A percentile compares a stretch with the other conserved stretches of the same genome.
phyloP scores from a whole-genome alignment of 2,888 invertebrate species.

The Barypeithes pellucidus region DNA sequence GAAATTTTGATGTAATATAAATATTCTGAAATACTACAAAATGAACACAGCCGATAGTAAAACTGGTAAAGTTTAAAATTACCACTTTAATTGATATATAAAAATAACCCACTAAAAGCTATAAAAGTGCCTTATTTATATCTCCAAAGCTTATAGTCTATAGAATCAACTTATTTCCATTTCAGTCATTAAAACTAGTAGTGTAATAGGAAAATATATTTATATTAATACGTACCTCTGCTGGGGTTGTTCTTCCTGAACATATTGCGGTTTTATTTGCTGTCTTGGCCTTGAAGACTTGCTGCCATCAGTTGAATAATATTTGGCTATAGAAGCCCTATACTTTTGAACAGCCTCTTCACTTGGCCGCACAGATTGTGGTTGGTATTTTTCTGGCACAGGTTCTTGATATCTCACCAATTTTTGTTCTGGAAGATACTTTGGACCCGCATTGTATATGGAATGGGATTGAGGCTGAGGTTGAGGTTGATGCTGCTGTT shows the following conservation, averaged over 20 bases:
- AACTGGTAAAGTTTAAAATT: too few species aligned
- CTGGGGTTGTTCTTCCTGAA: conserved; percentile 25
- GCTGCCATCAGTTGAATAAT: conserved; percentile 11
- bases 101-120: too few species aligned
- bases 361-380: background rate
- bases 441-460: conserved; percentile 25
- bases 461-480: conserved; percentile 14
- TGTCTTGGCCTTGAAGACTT: conserved; percentile 20
- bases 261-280: conserved; percentile 29
- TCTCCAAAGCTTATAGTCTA: too few species aligned
- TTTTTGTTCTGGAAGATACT: conserved; percentile 40
- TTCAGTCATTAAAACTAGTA: too few species aligned
- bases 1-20: too few species aligned
- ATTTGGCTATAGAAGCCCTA: conserved; percentile 25
- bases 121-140: too few species aligned
- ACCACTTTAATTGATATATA: too few species aligned
- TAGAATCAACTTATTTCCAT: too few species aligned
- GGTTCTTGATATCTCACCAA: conserved; percentile 24
- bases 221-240: conserved; percentile 22
- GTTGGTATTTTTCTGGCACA: conserved; percentile 19
- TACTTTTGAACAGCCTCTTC: conserved; percentile 29
- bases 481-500: background rate
- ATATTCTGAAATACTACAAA: too few species aligned
- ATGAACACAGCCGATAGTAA: too few species aligned
- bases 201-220: too few species aligned